Base-by-base conservation (phyloP, 2,888 invertebrate species). In the Drosophila kambysellisi region DNA sequence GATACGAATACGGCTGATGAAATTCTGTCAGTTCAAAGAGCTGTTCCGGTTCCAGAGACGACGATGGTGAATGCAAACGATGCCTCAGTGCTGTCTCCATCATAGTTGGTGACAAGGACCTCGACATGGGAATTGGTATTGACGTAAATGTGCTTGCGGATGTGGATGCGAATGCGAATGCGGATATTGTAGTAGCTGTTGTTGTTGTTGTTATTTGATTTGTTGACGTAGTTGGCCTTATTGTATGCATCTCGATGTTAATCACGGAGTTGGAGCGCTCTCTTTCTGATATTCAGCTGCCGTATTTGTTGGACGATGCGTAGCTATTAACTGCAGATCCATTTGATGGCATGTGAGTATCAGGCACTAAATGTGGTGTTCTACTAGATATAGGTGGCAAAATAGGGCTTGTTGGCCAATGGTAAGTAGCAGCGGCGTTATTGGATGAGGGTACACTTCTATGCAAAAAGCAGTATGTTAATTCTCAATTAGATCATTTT, bases 361-460 rank as follows among this genome's bases (percentile, higher is more conserved):
- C 96, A 53, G 96, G 96, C 77, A 96, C 96, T 73, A 96, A 95
- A 92, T 96, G 96, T 76, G 95, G 95, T 83, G 96, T 95, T 88
- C 96, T 94, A 84, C 95, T 95, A 86, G 95, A 95, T 82, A 95
- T 94, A 69, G 96, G 95, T 85, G 96, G 96, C 88, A 97, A 94
- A 82, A 96, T 95, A 78, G 96, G 96, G 92, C 96, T 96, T 74
- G 95, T 96, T 78, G 97, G 96, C 97, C 97, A 97, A 73, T 96
- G 96, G 92, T 96, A 96, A 81, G 96, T 95, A 84, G 95, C 94
- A 82, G 95, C 92, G 89, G 91, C 91, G 91, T 93, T 93, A 92
- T 92, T 92, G 88, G 93, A 91, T 93, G 95, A 94, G 79, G 95
- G 95, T 91, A 92, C 92, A 92, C 92, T 93, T 92, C 93, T 92